These are phyloP conservation scores for Siniperca undulata DNA, from an alignment of 2,797 vertebrate species.

Conservation along the genomic window DNA sequence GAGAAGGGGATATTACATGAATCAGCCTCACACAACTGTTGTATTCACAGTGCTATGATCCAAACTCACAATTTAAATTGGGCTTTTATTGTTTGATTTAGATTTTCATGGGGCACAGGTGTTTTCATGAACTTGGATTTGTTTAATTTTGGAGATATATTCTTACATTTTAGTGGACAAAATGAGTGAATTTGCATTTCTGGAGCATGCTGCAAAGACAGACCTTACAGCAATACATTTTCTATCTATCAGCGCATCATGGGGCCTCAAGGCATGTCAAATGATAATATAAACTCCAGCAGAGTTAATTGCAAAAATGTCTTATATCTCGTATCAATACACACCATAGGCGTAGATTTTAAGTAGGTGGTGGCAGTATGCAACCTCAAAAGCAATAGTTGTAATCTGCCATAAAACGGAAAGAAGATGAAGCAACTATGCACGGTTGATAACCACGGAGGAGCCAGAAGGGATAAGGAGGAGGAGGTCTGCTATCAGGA, in stretches of 20 bases:
- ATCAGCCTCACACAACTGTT: constrained; percentile 70
- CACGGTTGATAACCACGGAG: no score
- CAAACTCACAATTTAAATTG: constrained; percentile 49
- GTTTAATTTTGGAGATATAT: constrained; percentile 50
- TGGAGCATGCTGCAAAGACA: constrained; percentile 5
- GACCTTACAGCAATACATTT: background rate
- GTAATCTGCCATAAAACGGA: no score
- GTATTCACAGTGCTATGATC: constrained; percentile 56
- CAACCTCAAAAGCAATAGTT: no score
- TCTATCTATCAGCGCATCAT: background rate
- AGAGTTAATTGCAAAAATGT: background rate
- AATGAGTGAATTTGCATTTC: constrained; percentile 32
- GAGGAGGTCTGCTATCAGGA: no score
- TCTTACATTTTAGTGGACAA: constrained; percentile 34
- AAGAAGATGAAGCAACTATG: no score
- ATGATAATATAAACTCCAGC: background rate
- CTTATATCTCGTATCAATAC: background rate
- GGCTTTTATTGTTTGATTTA: constrained; percentile 61
- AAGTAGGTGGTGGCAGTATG: no score
- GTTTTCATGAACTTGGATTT: constrained; percentile 31
- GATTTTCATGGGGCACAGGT: constrained; percentile 31
- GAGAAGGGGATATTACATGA: constrained; percentile 69
- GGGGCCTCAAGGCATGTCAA: background rate
- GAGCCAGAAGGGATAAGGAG: no score
- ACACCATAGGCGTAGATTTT: no score